Percentiles rank a stretch among this genome's conserved stretches.
Conservation (phyloP, 2,888 invertebrate species). For the Lamproptera curius region DNA sequence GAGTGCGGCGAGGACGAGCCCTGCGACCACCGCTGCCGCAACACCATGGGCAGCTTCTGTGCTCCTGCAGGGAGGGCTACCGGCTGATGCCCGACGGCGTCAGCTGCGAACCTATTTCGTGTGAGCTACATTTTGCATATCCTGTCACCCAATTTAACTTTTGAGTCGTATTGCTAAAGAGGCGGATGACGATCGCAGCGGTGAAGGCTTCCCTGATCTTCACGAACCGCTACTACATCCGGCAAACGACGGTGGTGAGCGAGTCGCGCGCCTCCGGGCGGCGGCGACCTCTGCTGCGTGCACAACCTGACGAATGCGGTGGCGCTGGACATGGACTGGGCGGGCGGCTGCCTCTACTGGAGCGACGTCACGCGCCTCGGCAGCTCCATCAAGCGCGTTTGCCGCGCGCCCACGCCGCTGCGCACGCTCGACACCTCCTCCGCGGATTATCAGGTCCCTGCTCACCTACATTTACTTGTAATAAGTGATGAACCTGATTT, state of each 20-base stretch:
- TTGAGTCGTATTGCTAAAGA: too few species aligned
- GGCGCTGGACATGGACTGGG: slow-evolving; percentile 91
- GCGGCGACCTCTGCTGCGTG: slow-evolving; percentile 80
- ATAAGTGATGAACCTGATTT: too few species aligned
- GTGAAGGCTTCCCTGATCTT: slow-evolving; percentile 81
- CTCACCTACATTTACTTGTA: too few species aligned
- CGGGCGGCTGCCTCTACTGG: slow-evolving; percentile 89
- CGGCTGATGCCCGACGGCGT: slow-evolving; percentile 77
- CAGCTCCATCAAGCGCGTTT: slow-evolving; percentile 80
- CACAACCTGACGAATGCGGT: slow-evolving; percentile 92
- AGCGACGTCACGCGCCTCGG: slow-evolving; percentile 90
- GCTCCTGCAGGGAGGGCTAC: slow-evolving; percentile 86
- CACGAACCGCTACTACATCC: slow-evolving; percentile 91
- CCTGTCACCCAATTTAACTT: neutral
- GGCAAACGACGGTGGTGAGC: slow-evolving; percentile 81
- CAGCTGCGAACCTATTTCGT: slow-evolving; percentile 80
- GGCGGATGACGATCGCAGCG: slow-evolving; percentile 35
- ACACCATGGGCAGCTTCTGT: slow-evolving; percentile 88
- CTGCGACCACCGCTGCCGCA: slow-evolving; percentile 84
- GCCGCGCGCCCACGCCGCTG: slow-evolving; percentile 49
- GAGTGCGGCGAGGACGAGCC: slow-evolving; percentile 85
- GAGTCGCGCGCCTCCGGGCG: slow-evolving; percentile 55
- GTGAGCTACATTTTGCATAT: slow-evolving; percentile 48
- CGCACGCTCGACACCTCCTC: slow-evolving; percentile 16
- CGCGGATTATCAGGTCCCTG: slow-evolving; percentile 24